Evolutionary conservation across 2,888 invertebrate genomes (phyloP).

Genomic region (Mesochorus sp.): DNA sequence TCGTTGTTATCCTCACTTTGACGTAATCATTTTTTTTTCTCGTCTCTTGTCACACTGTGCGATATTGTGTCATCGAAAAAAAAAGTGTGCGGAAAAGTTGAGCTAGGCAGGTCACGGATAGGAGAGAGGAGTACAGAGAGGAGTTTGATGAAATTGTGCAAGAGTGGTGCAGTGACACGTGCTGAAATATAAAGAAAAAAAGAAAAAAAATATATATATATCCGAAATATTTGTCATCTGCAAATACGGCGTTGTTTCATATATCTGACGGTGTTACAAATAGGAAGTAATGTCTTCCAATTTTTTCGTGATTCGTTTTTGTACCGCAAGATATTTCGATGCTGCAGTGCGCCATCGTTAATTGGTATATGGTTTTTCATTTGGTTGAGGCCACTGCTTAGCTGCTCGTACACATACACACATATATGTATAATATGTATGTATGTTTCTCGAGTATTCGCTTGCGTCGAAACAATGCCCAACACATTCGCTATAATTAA

Average conservation of each 20-base stretch:
- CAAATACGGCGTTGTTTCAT: background rate
- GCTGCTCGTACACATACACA: too few relatives aligned
- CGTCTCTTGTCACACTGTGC: too few relatives aligned
- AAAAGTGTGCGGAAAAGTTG: background rate
- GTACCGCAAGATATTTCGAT: background rate
- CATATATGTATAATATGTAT: too few relatives aligned
- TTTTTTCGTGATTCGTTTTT: background rate
- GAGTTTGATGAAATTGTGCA: background rate
- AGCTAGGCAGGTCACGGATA: constrained; percentile 7
- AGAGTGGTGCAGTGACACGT: constrained; percentile 37
- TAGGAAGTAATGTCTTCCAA: too few relatives aligned
- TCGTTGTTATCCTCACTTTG: too few relatives aligned
- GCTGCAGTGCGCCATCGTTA: background rate
- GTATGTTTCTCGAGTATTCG: constrained; percentile 23
- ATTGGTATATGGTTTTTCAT: too few relatives aligned
- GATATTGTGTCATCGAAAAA: too few relatives aligned
- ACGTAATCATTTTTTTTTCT: too few relatives aligned
- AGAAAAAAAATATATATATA: background rate
- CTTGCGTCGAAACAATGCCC: background rate
- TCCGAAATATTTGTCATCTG: background rate
- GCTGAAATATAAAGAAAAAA: background rate
- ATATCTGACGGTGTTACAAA: too few relatives aligned
- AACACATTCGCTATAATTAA: background rate
- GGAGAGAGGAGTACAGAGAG: background rate
- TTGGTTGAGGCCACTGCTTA: too few relatives aligned